Evolutionary conservation across 1,140 invertebrate species (phyloP).

Genomic region (Philotrypesis tridentata): DNA sequence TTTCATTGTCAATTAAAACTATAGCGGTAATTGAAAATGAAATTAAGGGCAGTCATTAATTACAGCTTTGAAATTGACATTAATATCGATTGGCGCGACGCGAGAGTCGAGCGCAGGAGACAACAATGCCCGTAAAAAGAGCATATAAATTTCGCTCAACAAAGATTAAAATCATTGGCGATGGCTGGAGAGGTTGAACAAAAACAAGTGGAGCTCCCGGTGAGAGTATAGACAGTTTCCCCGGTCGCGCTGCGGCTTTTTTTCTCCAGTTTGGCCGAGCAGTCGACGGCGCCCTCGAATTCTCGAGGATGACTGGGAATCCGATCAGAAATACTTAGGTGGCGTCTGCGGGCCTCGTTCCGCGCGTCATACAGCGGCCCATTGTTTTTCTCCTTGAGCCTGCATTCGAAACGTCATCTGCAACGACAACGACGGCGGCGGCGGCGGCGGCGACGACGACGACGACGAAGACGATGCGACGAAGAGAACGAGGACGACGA

Average conservation of each 20-base stretch:
- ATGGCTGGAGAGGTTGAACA: background rate
- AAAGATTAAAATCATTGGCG: constrained; percentile 19
- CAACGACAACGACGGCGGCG: constrained; percentile 23
- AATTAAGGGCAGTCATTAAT: background rate
- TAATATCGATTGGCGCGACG: background rate
- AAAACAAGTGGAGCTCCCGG: background rate
- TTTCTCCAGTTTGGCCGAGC: background rate
- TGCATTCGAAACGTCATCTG: constrained; percentile 6
- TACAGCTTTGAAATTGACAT: background rate
- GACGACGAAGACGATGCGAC: too few species aligned
- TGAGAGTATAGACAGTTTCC: background rate
- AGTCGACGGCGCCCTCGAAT: background rate
- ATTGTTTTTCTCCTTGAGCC: constrained; percentile 31
- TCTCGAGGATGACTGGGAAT: constrained; percentile 47
- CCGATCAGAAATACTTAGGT: constrained; percentile 59
- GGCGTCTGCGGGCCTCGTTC: constrained; percentile 49
- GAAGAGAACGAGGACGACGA: too few species aligned
- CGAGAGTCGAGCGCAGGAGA: background rate
- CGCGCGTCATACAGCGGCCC: constrained; percentile 15
- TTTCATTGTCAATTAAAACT: background rate
- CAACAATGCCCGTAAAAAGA: constrained; percentile 5
- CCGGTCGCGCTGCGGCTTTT: background rate
- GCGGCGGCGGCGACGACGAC: background rate
- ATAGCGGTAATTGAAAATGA: background rate
- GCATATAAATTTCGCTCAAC: constrained; percentile 29